phyloP scores from a whole-genome alignment of 2,888 invertebrate genomes.

The Anoplius nigerrimus region DNA sequence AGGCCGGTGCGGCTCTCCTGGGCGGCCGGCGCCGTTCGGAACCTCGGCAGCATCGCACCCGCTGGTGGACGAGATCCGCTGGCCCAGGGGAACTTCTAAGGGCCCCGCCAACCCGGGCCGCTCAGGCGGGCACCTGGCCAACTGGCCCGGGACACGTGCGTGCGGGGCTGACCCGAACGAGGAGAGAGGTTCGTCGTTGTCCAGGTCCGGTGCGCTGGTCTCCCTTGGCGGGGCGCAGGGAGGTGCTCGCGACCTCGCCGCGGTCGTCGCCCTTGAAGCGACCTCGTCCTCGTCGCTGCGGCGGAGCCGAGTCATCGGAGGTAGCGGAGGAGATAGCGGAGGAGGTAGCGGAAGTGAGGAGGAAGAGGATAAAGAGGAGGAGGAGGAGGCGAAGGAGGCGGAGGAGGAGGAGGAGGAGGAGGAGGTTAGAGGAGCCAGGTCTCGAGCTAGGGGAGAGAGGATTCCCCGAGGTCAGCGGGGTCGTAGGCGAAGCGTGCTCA shows the following conservation, averaged over 20 bases:
- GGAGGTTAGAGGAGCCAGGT: slow-evolving; percentile 11
- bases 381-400: too few species aligned
- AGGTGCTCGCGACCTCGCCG: slow-evolving; percentile 26
- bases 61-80: slow-evolving; percentile 38
- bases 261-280: slow-evolving; percentile 25
- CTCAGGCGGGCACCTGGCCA: slow-evolving; percentile 57
- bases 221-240: slow-evolving; percentile 12
- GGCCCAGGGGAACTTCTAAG: slow-evolving; percentile 68
- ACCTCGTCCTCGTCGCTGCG: not conserved
- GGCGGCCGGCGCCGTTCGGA: not conserved
- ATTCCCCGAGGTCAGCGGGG: slow-evolving; percentile 8
- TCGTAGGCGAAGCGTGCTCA: slow-evolving; percentile 1
- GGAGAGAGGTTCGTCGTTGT: slow-evolving; percentile 52
- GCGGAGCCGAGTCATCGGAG: slow-evolving; percentile 4
- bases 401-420: slow-evolving; percentile 8
- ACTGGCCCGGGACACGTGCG: slow-evolving; percentile 63
- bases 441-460: slow-evolving; percentile 17
- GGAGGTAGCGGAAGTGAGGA: not conserved
- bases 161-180: slow-evolving; percentile 65
- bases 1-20: not conserved
- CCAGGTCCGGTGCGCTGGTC: slow-evolving; percentile 69
- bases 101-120: slow-evolving; percentile 64
- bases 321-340: not conserved
- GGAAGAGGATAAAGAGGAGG: slow-evolving; percentile 7
- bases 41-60: not conserved